Evolutionary conservation across 2,797 vertebrate species (phyloP).

Genomic region (Saxicola maurus): DNA sequence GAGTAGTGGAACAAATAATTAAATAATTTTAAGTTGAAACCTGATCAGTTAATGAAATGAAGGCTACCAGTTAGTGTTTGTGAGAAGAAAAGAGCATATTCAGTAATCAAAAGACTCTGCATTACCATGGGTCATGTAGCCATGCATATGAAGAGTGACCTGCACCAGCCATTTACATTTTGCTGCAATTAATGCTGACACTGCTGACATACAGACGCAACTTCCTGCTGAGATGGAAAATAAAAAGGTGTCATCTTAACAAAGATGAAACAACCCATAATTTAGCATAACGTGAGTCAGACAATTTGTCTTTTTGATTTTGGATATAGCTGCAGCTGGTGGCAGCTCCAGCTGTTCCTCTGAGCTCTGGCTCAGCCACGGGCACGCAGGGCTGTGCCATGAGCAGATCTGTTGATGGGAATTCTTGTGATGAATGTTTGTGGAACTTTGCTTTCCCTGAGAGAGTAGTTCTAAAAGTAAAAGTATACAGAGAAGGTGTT

Average conservation of each 20-base stretch:
- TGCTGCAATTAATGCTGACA: not conserved
- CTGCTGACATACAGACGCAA: not conserved
- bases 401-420: accelerated
- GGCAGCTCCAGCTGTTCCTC: not conserved
- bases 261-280: not conserved
- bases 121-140: not conserved
- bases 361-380: not conserved
- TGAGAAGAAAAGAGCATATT: not conserved
- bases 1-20: not conserved
- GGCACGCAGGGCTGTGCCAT: not conserved
- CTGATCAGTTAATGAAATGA: not conserved
- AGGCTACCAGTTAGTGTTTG: not conserved
- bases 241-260: not conserved
- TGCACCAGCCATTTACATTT: not conserved
- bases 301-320: not conserved
- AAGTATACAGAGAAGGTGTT: not conserved
- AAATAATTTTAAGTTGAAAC: not conserved
- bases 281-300: not conserved
- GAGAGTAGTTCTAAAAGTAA: not conserved
- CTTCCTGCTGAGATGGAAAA: not conserved
- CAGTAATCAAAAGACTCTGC: not conserved
- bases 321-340: not conserved
- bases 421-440: not conserved
- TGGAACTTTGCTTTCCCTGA: not conserved
- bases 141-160: not conserved